These are phyloP conservation scores for Lasius fuliginosus DNA, from an alignment of 2,888 invertebrate species.

Conservation along the genomic window DNA sequence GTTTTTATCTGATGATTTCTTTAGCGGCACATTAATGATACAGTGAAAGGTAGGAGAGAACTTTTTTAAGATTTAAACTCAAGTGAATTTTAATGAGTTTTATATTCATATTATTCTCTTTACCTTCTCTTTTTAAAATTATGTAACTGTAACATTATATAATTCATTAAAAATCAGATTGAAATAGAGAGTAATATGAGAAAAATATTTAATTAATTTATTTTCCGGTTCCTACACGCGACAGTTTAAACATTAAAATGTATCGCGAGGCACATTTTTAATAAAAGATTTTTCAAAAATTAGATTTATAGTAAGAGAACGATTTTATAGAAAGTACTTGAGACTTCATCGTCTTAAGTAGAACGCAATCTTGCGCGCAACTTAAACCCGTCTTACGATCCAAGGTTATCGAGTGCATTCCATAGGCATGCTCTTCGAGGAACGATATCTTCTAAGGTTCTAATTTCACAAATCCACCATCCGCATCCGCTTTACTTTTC, in stretches of 20 bases:
- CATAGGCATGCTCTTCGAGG: conserved; percentile 62
- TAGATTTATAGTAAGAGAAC: conserved; percentile 10
- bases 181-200: not conserved
- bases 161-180: not conserved
- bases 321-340: conserved; percentile 58
- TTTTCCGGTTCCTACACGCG: not conserved
- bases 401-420: conserved; percentile 84
- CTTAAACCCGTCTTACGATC: conserved; percentile 80
- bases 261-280: not conserved
- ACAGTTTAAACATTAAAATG: not conserved
- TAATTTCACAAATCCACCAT: conserved; percentile 59
- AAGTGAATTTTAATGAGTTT: not conserved
- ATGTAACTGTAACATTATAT: not conserved
- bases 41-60: not conserved
- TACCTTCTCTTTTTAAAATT: not conserved
- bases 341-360: conserved; percentile 69
- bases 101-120: not conserved
- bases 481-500: not conserved
- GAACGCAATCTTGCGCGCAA: conserved; percentile 51
- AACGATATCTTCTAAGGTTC: conserved; percentile 74
- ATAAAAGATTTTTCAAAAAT: not conserved
- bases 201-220: not conserved
- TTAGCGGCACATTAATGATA: not conserved
- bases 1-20: not conserved
- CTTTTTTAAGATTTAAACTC: not conserved